Conservation (phyloP, 2,113 vertebrate genomes). For the Actinemys pallida region DNA sequence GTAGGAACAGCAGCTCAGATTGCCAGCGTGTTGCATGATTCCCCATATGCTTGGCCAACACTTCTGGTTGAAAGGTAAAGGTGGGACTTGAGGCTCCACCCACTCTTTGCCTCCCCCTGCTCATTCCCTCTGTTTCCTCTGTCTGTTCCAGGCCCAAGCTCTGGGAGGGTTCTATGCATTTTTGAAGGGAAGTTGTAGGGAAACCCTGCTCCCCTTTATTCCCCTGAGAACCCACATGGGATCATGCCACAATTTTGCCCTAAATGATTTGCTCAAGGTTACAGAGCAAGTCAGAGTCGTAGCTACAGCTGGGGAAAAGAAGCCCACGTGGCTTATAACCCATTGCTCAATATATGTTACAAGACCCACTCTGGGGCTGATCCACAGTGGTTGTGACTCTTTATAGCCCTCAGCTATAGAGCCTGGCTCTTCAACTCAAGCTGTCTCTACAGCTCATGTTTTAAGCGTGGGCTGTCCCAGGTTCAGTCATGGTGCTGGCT, state of each 20-base stretch:
- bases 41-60: neutral
- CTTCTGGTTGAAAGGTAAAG: neutral
- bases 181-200: neutral
- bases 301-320: neutral
- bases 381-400: neutral
- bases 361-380: neutral
- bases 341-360: neutral
- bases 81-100: neutral
- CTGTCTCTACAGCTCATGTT: neutral
- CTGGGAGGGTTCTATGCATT: neutral
- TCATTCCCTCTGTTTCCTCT: neutral
- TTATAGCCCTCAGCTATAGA: neutral
- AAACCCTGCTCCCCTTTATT: neutral
- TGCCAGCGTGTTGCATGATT: neutral
- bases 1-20: neutral
- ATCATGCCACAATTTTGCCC: neutral
- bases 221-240: fast-evolving
- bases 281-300: neutral
- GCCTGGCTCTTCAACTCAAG: neutral
- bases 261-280: neutral
- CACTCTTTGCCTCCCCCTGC: neutral
- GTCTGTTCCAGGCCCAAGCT: neutral
- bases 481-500: neutral
- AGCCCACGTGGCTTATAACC: neutral
- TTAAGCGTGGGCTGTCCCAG: neutral